Percentiles rank a stretch among this genome's conserved stretches.
Conservation (phyloP, 2,113 vertebrate genomes). For the Cromileptes altivelis region DNA sequence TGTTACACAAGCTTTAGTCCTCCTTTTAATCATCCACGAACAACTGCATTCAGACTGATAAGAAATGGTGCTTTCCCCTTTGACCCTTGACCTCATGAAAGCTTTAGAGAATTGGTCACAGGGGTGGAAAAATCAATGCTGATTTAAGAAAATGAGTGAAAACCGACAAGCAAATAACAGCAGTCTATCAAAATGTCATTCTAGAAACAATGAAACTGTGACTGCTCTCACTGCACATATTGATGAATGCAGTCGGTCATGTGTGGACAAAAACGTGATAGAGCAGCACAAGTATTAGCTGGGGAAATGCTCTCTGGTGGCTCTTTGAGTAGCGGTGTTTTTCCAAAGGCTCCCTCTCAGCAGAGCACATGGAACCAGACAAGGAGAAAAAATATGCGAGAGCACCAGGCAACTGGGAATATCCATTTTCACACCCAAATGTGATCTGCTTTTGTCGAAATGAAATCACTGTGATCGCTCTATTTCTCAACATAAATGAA, state of each 20-base stretch:
- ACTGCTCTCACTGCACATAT: conserved; percentile 54
- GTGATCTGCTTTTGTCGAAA: conserved; percentile 63
- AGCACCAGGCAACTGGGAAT: conserved; percentile 24
- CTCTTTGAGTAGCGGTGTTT: conserved; percentile 41
- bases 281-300: conserved; percentile 33
- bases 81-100: conserved; percentile 53
- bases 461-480: conserved; percentile 62
- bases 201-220: conserved; percentile 54
- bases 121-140: conserved; percentile 63
- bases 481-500: conserved; percentile 45
- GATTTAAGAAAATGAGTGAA: conserved; percentile 65
- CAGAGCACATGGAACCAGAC: not conserved
- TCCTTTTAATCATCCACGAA: conserved; percentile 28
- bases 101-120: not conserved
- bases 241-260: conserved; percentile 52
- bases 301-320: conserved; percentile 44
- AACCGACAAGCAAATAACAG: conserved; percentile 64
- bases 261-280: conserved; percentile 53
- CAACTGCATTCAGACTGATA: conserved; percentile 20
- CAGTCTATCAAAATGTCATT: conserved; percentile 72
- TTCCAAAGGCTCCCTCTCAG: conserved; percentile 48
- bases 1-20: not conserved
- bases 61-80: conserved; percentile 38
- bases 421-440: conserved; percentile 57
- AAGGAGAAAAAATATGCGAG: conserved; percentile 23